A percentile compares a stretch with the other conserved stretches of the same genome.
Evolutionary conservation across 2,888 invertebrate genomes (phyloP).

Genomic region (Nycteola revayana): DNA sequence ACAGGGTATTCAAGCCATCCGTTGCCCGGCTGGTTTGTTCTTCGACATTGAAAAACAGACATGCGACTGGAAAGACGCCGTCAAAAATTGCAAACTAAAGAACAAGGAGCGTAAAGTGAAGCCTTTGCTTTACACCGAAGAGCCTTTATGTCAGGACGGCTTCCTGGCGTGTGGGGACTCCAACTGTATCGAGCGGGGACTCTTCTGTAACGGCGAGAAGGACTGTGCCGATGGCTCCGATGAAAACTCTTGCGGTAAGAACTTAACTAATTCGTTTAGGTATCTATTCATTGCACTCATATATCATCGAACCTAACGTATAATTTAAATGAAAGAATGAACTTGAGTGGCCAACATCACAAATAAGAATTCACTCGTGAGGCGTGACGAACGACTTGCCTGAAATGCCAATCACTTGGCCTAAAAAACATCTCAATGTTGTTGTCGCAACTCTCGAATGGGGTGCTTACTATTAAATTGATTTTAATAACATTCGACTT

Average conservation of each 20-base stretch:
- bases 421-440: constrained; percentile 67
- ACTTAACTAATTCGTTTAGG: not conserved
- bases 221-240: constrained; percentile 95
- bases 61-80: constrained; percentile 96
- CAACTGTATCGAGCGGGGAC: constrained; percentile 92
- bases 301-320: constrained; percentile 8
- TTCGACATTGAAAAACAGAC: constrained; percentile 98
- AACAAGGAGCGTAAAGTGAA: constrained; percentile 94
- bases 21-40: constrained; percentile 95
- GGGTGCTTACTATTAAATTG: constrained; percentile 35
- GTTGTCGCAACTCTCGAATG: constrained; percentile 52
- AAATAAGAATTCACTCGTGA: constrained; percentile 45
- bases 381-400: constrained; percentile 59
- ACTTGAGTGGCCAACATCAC: constrained; percentile 44
- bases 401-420: constrained; percentile 71
- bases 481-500: constrained; percentile 38
- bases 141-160: constrained; percentile 94
- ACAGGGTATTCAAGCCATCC: constrained; percentile 94
- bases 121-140: constrained; percentile 93
- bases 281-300: not conserved
- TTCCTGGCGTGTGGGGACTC: constrained; percentile 94
- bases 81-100: constrained; percentile 95
- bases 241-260: constrained; percentile 94
- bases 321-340: constrained; percentile 41
- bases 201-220: constrained; percentile 96